Conservation (phyloP, 2,113 vertebrate species). For the Aspidoscelis tigris region DNA sequence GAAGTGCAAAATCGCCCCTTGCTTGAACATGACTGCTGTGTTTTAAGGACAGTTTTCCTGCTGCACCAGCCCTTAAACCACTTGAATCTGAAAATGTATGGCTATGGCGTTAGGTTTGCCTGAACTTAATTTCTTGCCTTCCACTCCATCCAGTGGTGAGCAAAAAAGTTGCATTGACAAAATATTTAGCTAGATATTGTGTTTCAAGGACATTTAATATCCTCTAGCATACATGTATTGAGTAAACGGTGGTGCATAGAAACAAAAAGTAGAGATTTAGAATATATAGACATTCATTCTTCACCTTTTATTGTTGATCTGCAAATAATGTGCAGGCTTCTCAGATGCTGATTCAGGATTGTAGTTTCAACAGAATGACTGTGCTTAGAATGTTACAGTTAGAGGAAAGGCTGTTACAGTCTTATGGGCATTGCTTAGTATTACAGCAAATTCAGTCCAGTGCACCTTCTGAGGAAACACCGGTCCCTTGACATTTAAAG, state of each 20-base stretch:
- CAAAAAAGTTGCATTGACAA: neutral
- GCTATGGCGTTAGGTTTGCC: neutral
- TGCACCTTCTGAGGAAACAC: no score
- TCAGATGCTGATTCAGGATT: neutral
- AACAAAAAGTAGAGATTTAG: neutral
- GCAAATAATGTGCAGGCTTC: no score
- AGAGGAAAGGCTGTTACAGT: no score
- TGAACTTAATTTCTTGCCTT: neutral
- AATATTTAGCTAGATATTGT: neutral
- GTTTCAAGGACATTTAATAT: neutral
- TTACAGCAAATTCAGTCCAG: no score
- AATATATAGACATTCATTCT: no score
- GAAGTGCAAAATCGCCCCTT: neutral
- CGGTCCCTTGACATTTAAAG: no score
- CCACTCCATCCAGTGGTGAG: constrained; percentile 14
- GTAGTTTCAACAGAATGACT: neutral
- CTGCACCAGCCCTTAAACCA: neutral
- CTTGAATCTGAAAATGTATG: neutral
- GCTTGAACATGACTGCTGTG: neutral
- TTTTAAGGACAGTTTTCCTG: neutral
- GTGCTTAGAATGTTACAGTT: neutral
- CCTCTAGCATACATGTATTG: neutral
- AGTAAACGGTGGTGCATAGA: neutral
- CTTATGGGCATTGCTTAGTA: no score
- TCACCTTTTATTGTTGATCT: no score